A percentile compares a stretch with the other conserved stretches of the same genome.
Evolutionary conservation across 2,113 vertebrate species (phyloP).

Genomic region (Gopherus evgoodei): DNA sequence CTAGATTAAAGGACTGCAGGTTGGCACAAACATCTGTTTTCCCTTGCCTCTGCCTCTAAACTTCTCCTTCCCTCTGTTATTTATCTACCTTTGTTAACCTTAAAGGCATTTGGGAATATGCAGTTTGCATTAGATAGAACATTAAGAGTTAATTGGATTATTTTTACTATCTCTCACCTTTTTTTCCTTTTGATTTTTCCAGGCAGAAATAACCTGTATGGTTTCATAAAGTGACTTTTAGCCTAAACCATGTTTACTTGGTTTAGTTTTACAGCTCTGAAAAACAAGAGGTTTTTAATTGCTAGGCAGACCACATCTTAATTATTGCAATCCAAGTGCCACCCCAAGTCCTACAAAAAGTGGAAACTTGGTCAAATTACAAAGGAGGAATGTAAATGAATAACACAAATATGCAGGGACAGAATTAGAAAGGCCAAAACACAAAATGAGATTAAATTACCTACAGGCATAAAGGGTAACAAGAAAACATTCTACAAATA

Average conservation of each 20-base stretch:
- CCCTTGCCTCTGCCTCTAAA: background rate
- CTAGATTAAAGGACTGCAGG: background rate
- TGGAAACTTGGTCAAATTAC: too few relatives aligned
- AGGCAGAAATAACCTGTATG: background rate
- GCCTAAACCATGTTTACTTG: background rate
- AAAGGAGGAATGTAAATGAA: too few relatives aligned
- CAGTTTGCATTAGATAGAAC: background rate
- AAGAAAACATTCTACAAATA: too few relatives aligned
- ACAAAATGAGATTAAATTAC: too few relatives aligned
- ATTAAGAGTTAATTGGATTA: background rate
- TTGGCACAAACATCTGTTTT: background rate
- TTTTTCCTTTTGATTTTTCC: background rate
- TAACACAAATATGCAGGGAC: too few relatives aligned
- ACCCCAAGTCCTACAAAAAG: background rate
- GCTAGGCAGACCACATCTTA: background rate
- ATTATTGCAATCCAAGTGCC: background rate
- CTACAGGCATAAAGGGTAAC: too few relatives aligned
- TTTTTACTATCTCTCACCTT: background rate
- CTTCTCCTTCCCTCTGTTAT: background rate
- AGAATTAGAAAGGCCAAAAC: too few relatives aligned
- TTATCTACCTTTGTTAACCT: background rate
- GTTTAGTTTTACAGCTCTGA: background rate
- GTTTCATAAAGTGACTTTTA: background rate
- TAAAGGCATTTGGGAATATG: background rate
- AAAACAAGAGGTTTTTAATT: background rate